These are phyloP conservation scores for Cistogaster globosa DNA, from an alignment of 2,888 invertebrate genomes.

Conservation along the genomic window DNA sequence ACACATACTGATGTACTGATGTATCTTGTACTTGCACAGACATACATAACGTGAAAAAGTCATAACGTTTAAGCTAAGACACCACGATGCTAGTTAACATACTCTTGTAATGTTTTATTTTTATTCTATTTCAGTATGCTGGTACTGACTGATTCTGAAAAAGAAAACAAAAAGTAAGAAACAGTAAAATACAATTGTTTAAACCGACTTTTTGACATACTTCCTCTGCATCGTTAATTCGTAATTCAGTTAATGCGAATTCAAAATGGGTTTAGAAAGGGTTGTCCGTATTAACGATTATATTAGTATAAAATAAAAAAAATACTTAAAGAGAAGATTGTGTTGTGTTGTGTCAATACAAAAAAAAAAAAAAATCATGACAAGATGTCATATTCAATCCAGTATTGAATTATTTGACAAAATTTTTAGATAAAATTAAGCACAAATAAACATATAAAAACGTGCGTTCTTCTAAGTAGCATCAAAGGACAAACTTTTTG, in stretches of 20 bases:
- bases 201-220: constrained; percentile 16
- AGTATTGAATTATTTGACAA: background rate
- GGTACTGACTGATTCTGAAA: constrained; percentile 32
- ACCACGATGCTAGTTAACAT: constrained; percentile 70
- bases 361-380: background rate
- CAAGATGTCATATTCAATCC: background rate
- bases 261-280: no score
- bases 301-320: no score
- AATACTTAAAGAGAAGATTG: no score
- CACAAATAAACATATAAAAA: constrained; percentile 41
- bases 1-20: background rate
- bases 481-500: constrained; percentile 68
- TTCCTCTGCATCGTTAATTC: background rate
- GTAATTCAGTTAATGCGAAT: background rate
- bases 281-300: no score
- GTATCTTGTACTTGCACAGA: background rate
- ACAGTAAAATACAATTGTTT: background rate
- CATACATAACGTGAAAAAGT: constrained; percentile 57
- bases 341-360: no score
- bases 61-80: constrained; percentile 69
- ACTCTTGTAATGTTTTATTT: constrained; percentile 57
- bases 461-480: constrained; percentile 44
- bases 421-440: background rate
- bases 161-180: background rate
- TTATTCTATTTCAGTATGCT: constrained; percentile 33